A percentile compares a stretch with the other conserved stretches of the same genome.
These are phyloP conservation scores for Mallateleia sp. DNA, from an alignment of 2,888 invertebrate genomes.

Conservation along the genomic window DNA sequence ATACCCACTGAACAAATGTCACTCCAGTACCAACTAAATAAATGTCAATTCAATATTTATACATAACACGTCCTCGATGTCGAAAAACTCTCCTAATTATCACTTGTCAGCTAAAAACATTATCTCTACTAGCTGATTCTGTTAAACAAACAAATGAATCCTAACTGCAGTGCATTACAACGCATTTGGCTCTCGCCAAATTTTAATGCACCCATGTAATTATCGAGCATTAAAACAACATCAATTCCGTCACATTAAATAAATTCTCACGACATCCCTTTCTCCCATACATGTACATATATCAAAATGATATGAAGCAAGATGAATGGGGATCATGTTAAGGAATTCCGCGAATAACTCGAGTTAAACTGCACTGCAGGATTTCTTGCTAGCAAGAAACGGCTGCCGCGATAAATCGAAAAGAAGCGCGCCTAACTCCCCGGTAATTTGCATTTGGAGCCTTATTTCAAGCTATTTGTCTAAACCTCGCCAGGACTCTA, in stretches of 20 bases:
- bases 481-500: constrained; percentile 67
- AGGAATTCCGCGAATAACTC: constrained; percentile 17
- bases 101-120: constrained; percentile 9
- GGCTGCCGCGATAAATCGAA: constrained; percentile 80
- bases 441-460: constrained; percentile 84
- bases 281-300: not conserved
- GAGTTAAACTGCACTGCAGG: constrained; percentile 29
- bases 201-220: constrained; percentile 31
- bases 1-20: too few species aligned
- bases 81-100: constrained; percentile 3
- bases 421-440: constrained; percentile 59
- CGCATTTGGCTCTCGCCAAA: not conserved
- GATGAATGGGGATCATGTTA: constrained; percentile 34
- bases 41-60: too few species aligned
- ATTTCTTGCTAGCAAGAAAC: constrained; percentile 64
- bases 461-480: constrained; percentile 85
- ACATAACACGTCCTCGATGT: too few species aligned
- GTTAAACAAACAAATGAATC: constrained; percentile 24
- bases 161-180: not conserved
- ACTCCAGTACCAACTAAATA: too few species aligned
- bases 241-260: not conserved
- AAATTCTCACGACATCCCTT: not conserved
- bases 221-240: constrained; percentile 22
- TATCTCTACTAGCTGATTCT: not conserved
- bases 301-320: constrained; percentile 30